phyloP scores from a whole-genome alignment of 2,113 vertebrate genomes.

The Petroica traversi region DNA sequence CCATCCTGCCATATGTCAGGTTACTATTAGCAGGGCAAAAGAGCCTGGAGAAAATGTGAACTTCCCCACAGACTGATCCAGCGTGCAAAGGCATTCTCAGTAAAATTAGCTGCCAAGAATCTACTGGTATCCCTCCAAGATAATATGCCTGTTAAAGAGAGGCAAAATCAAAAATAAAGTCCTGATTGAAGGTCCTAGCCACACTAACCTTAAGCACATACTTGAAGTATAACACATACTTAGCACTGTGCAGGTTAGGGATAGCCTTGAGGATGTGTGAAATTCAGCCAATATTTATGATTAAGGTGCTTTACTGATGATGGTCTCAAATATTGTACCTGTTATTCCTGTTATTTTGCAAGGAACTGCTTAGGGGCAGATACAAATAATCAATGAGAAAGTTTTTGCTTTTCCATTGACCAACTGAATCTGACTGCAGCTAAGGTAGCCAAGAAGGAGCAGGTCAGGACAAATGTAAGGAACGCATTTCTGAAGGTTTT shows the following conservation, averaged over 20 bases:
- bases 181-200: fast-evolving
- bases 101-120: background rate
- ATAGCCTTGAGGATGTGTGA: background rate
- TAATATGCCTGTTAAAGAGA: background rate
- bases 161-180: background rate
- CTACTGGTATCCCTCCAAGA: background rate
- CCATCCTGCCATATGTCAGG: background rate
- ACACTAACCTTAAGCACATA: background rate
- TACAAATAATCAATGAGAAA: background rate
- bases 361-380: background rate
- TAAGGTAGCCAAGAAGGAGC: background rate
- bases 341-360: background rate
- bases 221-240: background rate
- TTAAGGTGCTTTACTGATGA: background rate
- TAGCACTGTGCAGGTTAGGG: background rate
- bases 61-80: background rate
- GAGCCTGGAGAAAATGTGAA: background rate
- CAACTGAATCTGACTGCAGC: background rate
- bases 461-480: background rate
- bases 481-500: constrained; percentile 3
- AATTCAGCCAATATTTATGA: background rate
- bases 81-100: background rate
- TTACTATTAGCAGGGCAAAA: background rate
- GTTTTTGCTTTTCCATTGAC: background rate
- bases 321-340: background rate